These are phyloP conservation scores for Corvus cornix DNA, from an alignment of 2,113 vertebrate species.

Conservation along the genomic window DNA sequence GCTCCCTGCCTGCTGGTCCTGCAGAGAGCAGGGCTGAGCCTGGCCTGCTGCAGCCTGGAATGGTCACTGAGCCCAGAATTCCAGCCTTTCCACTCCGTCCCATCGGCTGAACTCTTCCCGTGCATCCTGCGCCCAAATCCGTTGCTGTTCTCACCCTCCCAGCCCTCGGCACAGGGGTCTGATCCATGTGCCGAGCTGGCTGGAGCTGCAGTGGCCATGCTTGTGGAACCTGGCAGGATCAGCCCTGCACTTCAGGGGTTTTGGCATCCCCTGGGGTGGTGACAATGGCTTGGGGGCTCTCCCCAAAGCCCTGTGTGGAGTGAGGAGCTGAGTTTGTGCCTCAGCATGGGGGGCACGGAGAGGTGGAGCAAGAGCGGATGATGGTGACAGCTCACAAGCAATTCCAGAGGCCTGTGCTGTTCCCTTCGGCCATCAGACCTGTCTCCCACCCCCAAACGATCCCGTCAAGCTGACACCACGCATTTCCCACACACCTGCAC, in stretches of 20 bases:
- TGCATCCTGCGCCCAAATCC: background rate
- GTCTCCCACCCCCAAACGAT: background rate
- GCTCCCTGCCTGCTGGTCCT: accelerated
- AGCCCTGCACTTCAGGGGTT: background rate
- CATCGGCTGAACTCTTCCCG: accelerated
- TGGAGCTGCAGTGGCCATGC: background rate
- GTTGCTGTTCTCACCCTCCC: background rate
- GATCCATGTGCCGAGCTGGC: accelerated
- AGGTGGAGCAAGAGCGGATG: too few relatives aligned
- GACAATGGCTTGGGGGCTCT: background rate
- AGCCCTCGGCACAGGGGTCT: background rate
- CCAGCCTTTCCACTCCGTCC: background rate
- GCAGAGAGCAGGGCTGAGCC: accelerated
- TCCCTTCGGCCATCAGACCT: background rate
- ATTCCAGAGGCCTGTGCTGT: too few relatives aligned
- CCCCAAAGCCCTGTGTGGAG: background rate
- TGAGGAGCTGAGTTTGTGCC: background rate
- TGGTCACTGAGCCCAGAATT: accelerated
- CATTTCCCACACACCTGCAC: accelerated
- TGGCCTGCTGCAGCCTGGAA: background rate
- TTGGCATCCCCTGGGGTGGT: background rate
- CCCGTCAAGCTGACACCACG: background rate
- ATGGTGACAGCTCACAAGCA: background rate
- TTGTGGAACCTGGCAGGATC: background rate
- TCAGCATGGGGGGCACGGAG: accelerated